phyloP scores from a whole-genome alignment of 2,888 invertebrate genomes.

The Empis livida region DNA sequence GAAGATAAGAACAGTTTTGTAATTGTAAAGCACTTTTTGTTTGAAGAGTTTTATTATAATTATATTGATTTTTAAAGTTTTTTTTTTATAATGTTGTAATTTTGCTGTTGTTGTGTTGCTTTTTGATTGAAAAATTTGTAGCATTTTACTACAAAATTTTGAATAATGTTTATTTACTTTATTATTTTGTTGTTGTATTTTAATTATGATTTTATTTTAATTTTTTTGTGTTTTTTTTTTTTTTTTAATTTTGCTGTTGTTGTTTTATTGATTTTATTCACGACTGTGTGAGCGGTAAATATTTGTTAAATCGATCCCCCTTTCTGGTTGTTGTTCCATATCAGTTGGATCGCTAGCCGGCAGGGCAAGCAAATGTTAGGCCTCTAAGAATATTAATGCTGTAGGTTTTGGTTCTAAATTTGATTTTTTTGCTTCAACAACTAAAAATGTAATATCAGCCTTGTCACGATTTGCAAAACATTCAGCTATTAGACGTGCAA shows the following conservation, averaged over 20 bases:
- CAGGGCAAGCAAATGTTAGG: conserved; percentile 84
- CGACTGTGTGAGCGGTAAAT: conserved; percentile 29
- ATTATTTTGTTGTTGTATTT: background rate
- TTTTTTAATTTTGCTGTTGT: background rate
- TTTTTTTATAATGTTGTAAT: too few relatives aligned
- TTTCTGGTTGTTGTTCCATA: conserved; percentile 23
- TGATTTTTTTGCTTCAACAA: conserved; percentile 84
- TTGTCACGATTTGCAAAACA: conserved; percentile 83
- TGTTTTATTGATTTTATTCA: conserved; percentile 7
- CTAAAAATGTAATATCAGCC: conserved; percentile 81
- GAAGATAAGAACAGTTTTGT: too few relatives aligned
- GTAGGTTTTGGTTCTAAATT: conserved; percentile 86
- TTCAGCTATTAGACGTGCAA: conserved; percentile 83
- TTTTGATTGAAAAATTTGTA: too few relatives aligned
- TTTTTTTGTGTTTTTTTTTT: background rate
- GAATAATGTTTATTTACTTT: background rate
- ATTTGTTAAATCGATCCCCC: conserved; percentile 35
- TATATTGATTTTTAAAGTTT: background rate
- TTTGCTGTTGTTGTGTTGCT: too few relatives aligned
- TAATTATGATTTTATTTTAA: background rate
- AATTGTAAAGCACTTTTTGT: conserved; percentile 31
- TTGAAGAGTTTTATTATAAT: background rate
- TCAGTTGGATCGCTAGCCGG: conserved; percentile 52
- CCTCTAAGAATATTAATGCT: conserved; percentile 79
- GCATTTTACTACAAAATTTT: too few relatives aligned